Evolutionary conservation across 2,113 vertebrate genomes (phyloP).

Genomic region (Phrynosoma platyrhinos): DNA sequence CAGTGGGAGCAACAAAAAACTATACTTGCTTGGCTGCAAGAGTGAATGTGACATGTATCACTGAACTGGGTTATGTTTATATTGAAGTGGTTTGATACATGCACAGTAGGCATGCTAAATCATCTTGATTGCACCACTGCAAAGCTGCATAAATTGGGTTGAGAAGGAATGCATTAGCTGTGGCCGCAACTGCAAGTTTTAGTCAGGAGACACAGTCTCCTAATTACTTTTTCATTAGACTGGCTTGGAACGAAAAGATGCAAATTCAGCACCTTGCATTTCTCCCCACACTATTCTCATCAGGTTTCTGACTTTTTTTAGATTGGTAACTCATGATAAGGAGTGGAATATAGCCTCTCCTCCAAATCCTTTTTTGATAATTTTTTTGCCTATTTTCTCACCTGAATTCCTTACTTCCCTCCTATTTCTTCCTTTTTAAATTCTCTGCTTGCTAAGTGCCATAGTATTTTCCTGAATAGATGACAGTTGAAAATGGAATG

Average conservation of each 20-base stretch:
- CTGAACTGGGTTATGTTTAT: neutral
- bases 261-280: neutral
- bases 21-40: neutral
- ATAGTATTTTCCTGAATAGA: neutral
- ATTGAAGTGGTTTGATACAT: neutral
- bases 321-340: slow-evolving; percentile 10
- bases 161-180: neutral
- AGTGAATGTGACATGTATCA: neutral
- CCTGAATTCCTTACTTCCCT: neutral
- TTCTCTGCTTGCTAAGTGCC: neutral
- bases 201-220: neutral
- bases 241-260: neutral
- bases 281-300: neutral
- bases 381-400: neutral
- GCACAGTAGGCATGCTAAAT: neutral
- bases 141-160: neutral
- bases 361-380: neutral
- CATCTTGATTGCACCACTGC: neutral
- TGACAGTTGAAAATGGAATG: neutral
- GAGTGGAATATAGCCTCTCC: fast-evolving
- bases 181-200: neutral
- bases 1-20: neutral
- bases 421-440: neutral
- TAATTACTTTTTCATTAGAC: neutral
- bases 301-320: neutral